These are phyloP conservation scores for Harpegnathos saltator DNA, from an alignment of 1,140 invertebrate species.

Conservation along the genomic window DNA sequence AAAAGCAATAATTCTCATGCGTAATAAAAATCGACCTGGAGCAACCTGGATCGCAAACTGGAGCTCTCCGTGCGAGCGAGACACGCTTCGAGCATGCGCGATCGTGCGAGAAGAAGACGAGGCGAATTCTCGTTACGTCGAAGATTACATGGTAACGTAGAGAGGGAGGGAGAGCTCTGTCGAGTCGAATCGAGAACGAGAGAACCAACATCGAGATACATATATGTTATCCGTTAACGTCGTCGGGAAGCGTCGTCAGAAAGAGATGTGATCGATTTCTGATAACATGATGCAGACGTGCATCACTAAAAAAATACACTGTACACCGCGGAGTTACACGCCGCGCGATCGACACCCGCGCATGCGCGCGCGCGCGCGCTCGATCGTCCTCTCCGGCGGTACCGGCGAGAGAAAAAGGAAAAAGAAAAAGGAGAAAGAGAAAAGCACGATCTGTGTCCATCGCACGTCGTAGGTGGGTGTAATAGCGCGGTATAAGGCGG, in stretches of 20 bases:
- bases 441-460: too few relatives aligned
- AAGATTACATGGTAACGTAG: background rate
- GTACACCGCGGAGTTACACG: background rate
- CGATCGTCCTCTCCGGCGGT: background rate
- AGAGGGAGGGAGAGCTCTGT: conserved; percentile 11
- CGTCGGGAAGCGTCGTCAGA: conserved; percentile 13
- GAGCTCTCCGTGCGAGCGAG: conserved; percentile 13
- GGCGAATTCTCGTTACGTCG: background rate
- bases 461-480: background rate
- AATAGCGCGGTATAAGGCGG: background rate
- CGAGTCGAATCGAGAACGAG: conserved; percentile 43
- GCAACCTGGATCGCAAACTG: background rate
- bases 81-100: background rate
- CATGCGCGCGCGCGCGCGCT: background rate
- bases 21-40: conserved; percentile 20
- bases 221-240: conserved; percentile 24
- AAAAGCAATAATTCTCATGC: conserved; percentile 65
- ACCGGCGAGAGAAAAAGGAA: too few relatives aligned
- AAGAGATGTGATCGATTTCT: conserved; percentile 65
- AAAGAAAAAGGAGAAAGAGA: too few relatives aligned
- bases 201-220: conserved; percentile 60
- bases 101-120: background rate
- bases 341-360: background rate
- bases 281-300: conserved; percentile 58
- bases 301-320: conserved; percentile 65